Conservation (phyloP, 2,113 vertebrate species). For the Corvus cornix region DNA sequence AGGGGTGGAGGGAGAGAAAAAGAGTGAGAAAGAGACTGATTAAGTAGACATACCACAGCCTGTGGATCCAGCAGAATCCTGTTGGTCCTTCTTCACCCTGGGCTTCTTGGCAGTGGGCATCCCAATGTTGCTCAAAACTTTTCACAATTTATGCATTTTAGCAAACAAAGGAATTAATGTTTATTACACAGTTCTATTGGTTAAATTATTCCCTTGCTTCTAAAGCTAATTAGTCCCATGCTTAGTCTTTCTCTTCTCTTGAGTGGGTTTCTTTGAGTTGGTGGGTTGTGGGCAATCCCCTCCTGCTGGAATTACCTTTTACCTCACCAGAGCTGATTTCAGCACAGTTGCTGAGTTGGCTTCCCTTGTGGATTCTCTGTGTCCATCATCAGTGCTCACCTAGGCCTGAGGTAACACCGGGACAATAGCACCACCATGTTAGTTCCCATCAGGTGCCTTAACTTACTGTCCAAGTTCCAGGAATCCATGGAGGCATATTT, state of each 20-base stretch:
- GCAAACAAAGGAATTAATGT: not conserved
- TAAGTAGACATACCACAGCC: not conserved
- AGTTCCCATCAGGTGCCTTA: too few relatives aligned
- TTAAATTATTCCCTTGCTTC: not conserved
- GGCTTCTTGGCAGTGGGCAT: rapidly evolving
- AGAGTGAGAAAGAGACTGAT: not conserved
- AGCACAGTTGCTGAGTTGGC: not conserved
- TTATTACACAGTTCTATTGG: not conserved
- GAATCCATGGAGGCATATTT: not conserved
- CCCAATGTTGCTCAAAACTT: not conserved
- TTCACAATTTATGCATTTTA: not conserved
- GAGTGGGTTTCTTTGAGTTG: not conserved
- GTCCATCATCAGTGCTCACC: not conserved
- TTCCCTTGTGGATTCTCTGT: not conserved
- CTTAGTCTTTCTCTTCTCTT: not conserved
- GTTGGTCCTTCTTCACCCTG: not conserved
- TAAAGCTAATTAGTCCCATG: not conserved
- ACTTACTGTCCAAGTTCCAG: not conserved
- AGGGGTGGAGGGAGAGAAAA: not conserved
- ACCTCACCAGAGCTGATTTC: not conserved
- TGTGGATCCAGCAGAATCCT: not conserved
- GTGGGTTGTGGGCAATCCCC: not conserved
- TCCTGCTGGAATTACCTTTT: not conserved
- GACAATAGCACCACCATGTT: too few relatives aligned
- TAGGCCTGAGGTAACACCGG: not conserved